Base-by-base conservation (phyloP, 2,888 invertebrate genomes). In the Himalopsyche kuldschensis region DNA sequence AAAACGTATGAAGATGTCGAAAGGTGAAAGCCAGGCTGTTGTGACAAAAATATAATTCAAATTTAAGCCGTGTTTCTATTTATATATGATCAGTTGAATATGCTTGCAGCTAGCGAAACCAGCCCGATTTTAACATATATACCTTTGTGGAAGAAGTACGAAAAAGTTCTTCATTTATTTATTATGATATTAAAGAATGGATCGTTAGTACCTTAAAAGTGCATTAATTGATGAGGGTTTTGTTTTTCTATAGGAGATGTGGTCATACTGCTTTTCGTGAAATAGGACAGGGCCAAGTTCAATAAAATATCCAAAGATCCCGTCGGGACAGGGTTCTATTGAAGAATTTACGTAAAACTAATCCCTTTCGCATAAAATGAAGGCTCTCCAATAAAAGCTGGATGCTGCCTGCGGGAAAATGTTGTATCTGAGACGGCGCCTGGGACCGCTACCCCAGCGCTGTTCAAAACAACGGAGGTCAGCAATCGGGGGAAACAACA, bases 251-350 rank as follows among this genome's bases (percentile, higher is more conserved):
- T 15, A 41, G 15, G 20, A 55, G 15, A 17, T 24, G 20, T 55
- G 55, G 55, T 55, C 55, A 20, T 55, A 20, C 20, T 55, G 55
- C 20, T 20, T 5, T 20, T 6, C 24, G 20, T 55, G 10, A 10
- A 24, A n/a, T 55, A 20, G 24, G 55, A 55, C 20, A 20, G 55
- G 20, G 10, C 20, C 55, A 55, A 24, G 55, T 80, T 69, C 46
- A 80, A 80, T 80, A 80, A 80, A 80, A 80, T 69, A 75, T 46
- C 75, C 46, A 80, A 75, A 55, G 55, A 55, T 55, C 55, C 55
- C 55, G 55, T 24, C 24, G 55, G 55, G 55, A 55, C 20, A n/a
- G 55, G 55, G 24, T n/a, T 0, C 55, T 55, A 55, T 55, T 55
- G 55, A 55, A 55, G 55, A 55, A 55, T 55, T 55, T 55, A 55